Evolutionary conservation across 2,888 invertebrate species (phyloP).

Genomic region (Meghimatium bilineatum): DNA sequence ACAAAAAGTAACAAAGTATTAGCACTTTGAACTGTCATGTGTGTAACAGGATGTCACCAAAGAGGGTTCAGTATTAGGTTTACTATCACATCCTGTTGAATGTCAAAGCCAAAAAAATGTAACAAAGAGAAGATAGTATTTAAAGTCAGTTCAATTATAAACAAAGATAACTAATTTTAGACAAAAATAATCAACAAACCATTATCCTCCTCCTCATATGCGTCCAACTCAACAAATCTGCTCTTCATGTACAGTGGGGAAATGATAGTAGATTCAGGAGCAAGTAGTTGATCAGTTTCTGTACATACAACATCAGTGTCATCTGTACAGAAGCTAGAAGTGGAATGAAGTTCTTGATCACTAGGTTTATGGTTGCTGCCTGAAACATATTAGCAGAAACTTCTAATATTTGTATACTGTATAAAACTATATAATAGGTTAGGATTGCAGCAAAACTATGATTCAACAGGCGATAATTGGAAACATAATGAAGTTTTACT

Average conservation of each 20-base stretch:
- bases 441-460: too few relatives aligned
- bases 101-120: too few relatives aligned
- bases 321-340: background rate
- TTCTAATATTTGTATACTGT: background rate
- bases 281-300: background rate
- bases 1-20: too few relatives aligned
- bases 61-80: too few relatives aligned
- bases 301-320: background rate
- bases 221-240: constrained; percentile 57
- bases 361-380: background rate
- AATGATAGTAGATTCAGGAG: constrained; percentile 49
- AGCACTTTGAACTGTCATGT: too few relatives aligned
- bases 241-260: constrained; percentile 65
- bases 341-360: too few relatives aligned
- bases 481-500: too few relatives aligned
- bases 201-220: constrained; percentile 56
- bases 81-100: too few relatives aligned
- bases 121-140: too few relatives aligned
- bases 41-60: too few relatives aligned
- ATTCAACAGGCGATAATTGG: too few relatives aligned
- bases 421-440: background rate
- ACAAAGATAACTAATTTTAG: background rate
- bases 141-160: background rate
- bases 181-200: background rate
- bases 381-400: background rate